These are phyloP conservation scores for Chouioia cunea DNA, from an alignment of 2,888 invertebrate species.

Conservation along the genomic window DNA sequence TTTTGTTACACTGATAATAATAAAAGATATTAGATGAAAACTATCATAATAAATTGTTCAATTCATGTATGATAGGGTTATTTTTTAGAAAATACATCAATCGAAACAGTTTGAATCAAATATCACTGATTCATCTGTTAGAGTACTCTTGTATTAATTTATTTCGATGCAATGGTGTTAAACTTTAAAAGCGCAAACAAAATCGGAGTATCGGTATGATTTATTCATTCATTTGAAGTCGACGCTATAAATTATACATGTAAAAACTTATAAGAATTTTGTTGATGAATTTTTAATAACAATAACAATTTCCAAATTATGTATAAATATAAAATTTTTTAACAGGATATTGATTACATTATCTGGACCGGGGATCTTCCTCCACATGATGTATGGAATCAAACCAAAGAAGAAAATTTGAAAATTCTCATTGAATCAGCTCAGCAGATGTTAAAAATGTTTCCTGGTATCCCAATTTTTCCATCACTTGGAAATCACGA, in stretches of 20 bases:
- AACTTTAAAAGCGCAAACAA: no score
- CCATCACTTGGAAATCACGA: slow-evolving; percentile 98
- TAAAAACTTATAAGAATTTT: no score
- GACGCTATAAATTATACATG: slow-evolving; percentile 1
- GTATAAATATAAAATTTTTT: neutral
- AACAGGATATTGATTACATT: slow-evolving; percentile 90
- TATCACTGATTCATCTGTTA: slow-evolving; percentile 2
- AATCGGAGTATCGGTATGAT: no score
- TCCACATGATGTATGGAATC: slow-evolving; percentile 96
- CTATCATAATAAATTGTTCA: no score
- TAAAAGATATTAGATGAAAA: no score
- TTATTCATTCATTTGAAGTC: neutral
- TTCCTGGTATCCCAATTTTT: slow-evolving; percentile 93
- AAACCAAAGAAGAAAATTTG: slow-evolving; percentile 89
- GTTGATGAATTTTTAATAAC: no score
- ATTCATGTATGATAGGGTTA: no score
- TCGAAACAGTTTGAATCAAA: neutral
- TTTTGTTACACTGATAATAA: no score
- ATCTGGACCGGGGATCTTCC: slow-evolving; percentile 97
- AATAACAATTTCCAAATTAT: slow-evolving; percentile 12
- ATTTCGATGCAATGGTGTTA: no score
- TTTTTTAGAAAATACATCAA: neutral
- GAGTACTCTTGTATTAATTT: no score
- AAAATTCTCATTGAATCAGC: slow-evolving; percentile 88
- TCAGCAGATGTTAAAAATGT: slow-evolving; percentile 85